These are phyloP conservation scores for Zaprionus kolodkinae DNA, from an alignment of 1,140 invertebrate genomes.

Conservation along the genomic window DNA sequence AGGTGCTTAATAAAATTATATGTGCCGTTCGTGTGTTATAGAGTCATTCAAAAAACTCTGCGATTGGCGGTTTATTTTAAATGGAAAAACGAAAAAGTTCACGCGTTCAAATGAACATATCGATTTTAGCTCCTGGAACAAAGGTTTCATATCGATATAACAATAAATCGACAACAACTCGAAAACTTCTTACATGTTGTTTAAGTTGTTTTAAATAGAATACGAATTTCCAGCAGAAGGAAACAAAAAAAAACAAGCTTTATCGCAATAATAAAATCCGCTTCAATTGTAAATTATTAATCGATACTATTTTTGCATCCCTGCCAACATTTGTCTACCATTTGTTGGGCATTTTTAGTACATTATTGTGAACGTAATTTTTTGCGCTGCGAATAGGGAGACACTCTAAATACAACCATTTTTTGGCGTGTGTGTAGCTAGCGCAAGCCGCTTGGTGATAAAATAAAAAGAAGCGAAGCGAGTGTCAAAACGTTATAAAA, in stretches of 20 bases:
- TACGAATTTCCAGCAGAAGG: not conserved
- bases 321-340: constrained; percentile 12
- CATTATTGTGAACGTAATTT: constrained; percentile 20
- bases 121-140: not conserved
- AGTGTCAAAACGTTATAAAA: constrained; percentile 40
- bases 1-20: too few species aligned
- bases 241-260: not conserved
- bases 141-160: not conserved
- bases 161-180: not conserved
- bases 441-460: constrained; percentile 68
- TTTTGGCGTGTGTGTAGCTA: constrained; percentile 69
- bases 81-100: not conserved
- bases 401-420: constrained; percentile 53
- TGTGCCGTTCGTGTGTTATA: too few species aligned
- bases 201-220: not conserved
- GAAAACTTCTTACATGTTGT: not conserved
- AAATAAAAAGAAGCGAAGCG: constrained; percentile 26
- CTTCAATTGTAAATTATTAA: not conserved
- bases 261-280: not conserved
- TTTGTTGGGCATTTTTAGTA: constrained; percentile 45
- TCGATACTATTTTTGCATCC: constrained; percentile 3
- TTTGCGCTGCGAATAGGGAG: constrained; percentile 39
- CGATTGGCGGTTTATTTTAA: not conserved
- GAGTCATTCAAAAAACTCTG: too few species aligned
- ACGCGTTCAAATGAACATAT: not conserved